Base-by-base conservation (phyloP, 2,113 vertebrate species). In the Mastomys natalensis region DNA sequence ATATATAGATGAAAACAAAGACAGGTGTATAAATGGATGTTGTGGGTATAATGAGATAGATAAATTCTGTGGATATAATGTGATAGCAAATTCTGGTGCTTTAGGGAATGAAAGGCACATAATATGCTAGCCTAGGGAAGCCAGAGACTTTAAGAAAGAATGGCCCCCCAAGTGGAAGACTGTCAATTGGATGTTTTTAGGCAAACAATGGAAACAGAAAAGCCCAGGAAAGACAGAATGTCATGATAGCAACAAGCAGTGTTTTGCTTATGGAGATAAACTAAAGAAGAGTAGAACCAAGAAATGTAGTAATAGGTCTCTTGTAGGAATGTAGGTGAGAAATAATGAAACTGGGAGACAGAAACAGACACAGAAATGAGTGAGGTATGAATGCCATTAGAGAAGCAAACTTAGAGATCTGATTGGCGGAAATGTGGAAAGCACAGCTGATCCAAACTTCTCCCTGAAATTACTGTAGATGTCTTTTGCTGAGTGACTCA, bases 241-340 rank as follows among this genome's bases (percentile, higher is more conserved):
- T 81, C 72, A 81, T 13, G 62, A 58, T 40, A 22, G 29, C 90
- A 60, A 88, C 24, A 76, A 73, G 24, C 72, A 62, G 31, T 3
- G 37, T 93, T 93, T 91, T 95, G 58, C 16, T 94, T n/a, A 3
- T 95, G 31, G 37, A 94, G 66, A 58, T 74, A 4, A 26, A 85
- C 64, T 70, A 76, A 92, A 89, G 68, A 55, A 91, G 21, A 81
- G 12, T 78, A 24, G 21, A 55, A 40, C 48, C 4, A 34, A 82
- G 90, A 96, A 60, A 84, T 88, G 7, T 13, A 92, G 31, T 70
- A 26, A 68, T n/a, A 93, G 90, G 51, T 31, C 4, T 87, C 94
- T 11, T 70, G 8, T 48, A 90, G 43, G 37, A 70, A 62, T 70
- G 64, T 16, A 40, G 17, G 21, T 90, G 9, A 94, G 34, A 92